phyloP scores from a whole-genome alignment of 2,797 vertebrate genomes.

The Stomatorhinus walkeri region DNA sequence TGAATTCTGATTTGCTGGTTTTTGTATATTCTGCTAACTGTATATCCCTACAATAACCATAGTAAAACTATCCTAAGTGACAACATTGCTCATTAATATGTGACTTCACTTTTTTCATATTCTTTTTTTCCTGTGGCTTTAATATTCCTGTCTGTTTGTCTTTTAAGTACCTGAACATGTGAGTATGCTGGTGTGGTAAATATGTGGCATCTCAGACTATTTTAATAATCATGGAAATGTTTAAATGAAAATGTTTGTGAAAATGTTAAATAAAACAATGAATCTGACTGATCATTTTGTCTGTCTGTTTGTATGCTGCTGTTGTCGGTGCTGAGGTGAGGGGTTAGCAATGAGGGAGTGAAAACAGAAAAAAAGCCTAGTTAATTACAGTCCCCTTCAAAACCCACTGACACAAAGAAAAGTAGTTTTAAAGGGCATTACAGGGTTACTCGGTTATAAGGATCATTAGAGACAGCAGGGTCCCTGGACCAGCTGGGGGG shows the following conservation, averaged over 20 bases:
- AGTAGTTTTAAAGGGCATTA: not conserved
- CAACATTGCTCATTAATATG: not conserved
- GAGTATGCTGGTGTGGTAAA: not conserved
- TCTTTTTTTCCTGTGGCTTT: not conserved
- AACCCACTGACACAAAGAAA: not conserved
- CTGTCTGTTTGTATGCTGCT: not conserved
- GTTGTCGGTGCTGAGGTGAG: not conserved
- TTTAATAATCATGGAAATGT: not conserved
- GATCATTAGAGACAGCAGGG: not conserved
- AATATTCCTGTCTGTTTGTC: not conserved
- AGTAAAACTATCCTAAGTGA: not conserved
- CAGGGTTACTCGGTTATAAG: not conserved
- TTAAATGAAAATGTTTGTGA: not conserved
- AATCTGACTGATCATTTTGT: not conserved
- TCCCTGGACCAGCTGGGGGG: not conserved
- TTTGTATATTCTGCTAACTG: not conserved
- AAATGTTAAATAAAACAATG: not conserved
- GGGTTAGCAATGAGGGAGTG: not conserved
- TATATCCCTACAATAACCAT: not conserved
- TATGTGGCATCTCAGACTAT: not conserved
- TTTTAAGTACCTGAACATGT: not conserved
- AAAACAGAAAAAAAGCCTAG: not conserved
- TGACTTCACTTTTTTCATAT: not conserved
- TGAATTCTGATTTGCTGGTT: not conserved
- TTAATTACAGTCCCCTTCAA: not conserved